Evolutionary conservation across 2,113 vertebrate genomes (phyloP), one percentile per base, ranked within the genome.

Genomic region (Thunnus thynnus): DNA sequence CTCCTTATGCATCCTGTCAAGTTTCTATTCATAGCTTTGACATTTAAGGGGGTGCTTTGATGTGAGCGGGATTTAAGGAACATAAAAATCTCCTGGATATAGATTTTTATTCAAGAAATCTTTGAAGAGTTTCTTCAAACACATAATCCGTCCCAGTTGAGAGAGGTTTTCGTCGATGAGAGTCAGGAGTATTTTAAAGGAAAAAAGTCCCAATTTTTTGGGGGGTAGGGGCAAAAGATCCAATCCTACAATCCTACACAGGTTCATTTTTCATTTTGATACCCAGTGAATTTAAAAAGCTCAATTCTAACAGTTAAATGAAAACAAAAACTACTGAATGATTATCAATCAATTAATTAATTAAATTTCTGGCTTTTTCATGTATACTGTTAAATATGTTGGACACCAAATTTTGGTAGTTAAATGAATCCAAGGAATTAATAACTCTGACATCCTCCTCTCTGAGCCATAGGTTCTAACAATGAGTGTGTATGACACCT

Each of bases 401-500:
- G 50, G 14, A 36, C 8, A 20, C 16, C 11, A 16, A 22, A 9
- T 44, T 80, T 48, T 65, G 44, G 25, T 11, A 18, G 46, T 47
- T 54, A 62, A 88, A 90, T 87, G 48, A 84, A 84, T 84, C 57
- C 46, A 74, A 60, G 72, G 73, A 86, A 82, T 84, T 79, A 82
- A 89, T 87, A 85, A 82, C 83, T 83, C 72, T 68, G 76, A 82
- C 73, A 81, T 89, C 70, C 64, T 86, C 62, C 67, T 82, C 13
- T 78, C 52, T n/a, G 64, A 78, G 66, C 30, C 27, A 32, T 36
- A 44, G 82, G 55, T 82, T 65, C 57, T 13, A 78, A 90, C 84
- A 93, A 93, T 89, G 82, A 52, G 50, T 84, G 64, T 83, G 76
- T 74, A 81, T 86, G 83, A 84, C 84, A 74, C 83, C 88, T 84